phyloP scores from a whole-genome alignment of 2,797 vertebrate genomes.

The Nasua narica region DNA sequence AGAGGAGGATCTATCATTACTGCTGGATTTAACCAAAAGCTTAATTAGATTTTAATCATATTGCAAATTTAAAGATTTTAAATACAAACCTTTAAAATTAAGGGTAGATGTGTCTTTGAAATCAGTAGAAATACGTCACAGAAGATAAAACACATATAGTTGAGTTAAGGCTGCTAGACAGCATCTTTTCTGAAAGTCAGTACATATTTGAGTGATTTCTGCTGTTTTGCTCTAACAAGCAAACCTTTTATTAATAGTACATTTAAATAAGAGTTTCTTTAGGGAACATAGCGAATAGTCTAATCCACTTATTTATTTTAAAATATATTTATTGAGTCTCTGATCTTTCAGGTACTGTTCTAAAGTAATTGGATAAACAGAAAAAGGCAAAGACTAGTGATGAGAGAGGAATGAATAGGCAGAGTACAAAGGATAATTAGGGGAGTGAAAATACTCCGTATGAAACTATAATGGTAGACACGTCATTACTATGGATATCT shows the following conservation, averaged over 20 bases:
- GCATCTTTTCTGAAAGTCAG: background rate
- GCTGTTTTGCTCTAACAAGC: background rate
- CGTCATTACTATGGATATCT: background rate
- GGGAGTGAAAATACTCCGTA: background rate
- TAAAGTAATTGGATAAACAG: background rate
- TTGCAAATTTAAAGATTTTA: background rate
- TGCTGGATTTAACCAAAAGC: background rate
- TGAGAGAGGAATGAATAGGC: background rate
- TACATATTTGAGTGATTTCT: background rate
- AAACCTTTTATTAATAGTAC: background rate
- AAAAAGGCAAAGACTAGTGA: background rate
- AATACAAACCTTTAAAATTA: background rate
- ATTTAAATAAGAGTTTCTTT: background rate
- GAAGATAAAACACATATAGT: background rate
- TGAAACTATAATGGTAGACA: background rate
- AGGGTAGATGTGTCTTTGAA: background rate
- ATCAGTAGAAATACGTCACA: background rate
- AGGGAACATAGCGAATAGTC: background rate
- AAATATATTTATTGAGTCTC: background rate
- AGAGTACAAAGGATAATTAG: background rate
- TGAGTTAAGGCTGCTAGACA: background rate
- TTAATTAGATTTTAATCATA: background rate
- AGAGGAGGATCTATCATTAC: background rate
- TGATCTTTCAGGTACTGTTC: background rate
- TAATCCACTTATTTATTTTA: background rate